phyloP scores from a whole-genome alignment of 30 jellyfish, hydroid and myxozoan genomes.

The Aurelia aurita region DNA sequence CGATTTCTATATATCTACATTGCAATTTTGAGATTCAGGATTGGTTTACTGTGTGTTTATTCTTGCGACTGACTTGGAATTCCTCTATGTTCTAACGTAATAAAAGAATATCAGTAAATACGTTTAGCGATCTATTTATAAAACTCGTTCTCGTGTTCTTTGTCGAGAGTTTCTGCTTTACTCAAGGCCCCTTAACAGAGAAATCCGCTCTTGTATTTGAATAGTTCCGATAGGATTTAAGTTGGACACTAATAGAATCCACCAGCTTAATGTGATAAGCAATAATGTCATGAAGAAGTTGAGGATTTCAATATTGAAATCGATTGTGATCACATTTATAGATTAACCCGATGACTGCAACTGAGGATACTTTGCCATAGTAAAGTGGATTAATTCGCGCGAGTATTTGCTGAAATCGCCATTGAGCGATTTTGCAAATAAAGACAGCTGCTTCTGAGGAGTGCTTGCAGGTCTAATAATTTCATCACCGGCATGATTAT shows the following conservation, averaged over 20 bases:
- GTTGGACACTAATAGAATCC: neutral
- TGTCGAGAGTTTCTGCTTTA: too few species aligned
- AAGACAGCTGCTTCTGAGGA: slow-evolving; percentile 56
- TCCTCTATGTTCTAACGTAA: too few species aligned
- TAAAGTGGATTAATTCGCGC: slow-evolving; percentile 38
- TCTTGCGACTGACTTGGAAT: too few species aligned
- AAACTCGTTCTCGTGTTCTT: too few species aligned
- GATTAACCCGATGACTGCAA: slow-evolving; percentile 40
- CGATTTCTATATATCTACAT: too few species aligned
- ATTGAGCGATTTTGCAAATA: slow-evolving; percentile 59
- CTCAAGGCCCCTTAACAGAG: too few species aligned
- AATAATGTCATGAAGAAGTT: slow-evolving; percentile 9
- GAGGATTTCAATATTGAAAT: slow-evolving; percentile 9
- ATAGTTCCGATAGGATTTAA: neutral
- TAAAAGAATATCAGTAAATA: too few species aligned
- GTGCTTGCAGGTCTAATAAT: slow-evolving; percentile 45
- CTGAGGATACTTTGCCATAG: slow-evolving; percentile 48
- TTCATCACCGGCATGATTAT: neutral
- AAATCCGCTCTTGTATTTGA: too few species aligned
- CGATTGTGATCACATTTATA: slow-evolving; percentile 22
- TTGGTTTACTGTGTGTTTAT: too few species aligned
- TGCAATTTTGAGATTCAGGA: too few species aligned
- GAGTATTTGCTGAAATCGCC: slow-evolving; percentile 10
- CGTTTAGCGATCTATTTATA: too few species aligned
- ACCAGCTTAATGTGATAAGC: neutral